Evolutionary conservation across 2,113 vertebrate species (phyloP), one percentile per base, ranked within the genome.

Genomic region (Pantherophis guttatus): DNA sequence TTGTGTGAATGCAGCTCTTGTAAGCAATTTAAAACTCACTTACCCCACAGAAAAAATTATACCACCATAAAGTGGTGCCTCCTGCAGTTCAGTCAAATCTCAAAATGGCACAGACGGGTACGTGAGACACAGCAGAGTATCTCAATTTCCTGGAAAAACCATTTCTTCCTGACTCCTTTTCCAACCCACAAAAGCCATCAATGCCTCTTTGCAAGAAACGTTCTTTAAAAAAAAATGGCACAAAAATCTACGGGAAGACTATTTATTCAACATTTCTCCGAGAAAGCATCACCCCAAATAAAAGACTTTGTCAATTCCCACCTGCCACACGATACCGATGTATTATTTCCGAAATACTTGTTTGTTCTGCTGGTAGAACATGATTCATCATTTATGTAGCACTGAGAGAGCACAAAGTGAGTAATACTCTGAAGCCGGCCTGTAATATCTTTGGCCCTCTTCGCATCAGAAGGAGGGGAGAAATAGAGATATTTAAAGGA

Each of bases 361-460:
- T 92, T 94, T 95, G 93, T 93, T 97, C 94, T 94, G 93, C 95
- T 92, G 95, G 96, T 91, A 94, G 94, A 94, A 94, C 90, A 48
- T 95, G 95, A 97, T 1, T 1, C 96, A 96, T 90, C 26, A 1
- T 92, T 97, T 96, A 93, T 91, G 91, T 44, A 90, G 92, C 91
- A 91, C 91, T 92, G 93, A 94, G 90, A 96, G 96, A 94, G 87
- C 55, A 91, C 53, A 91, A 90, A 93, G 92, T 95, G 95, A 96
- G 96, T 96, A 96, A 96, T 95, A 95, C 92, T 92, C 90, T 58
- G 33, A 5, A 33, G 13, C 50, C 58, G 94, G 88, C 88, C 93
- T 94, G 91, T 62, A 96, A 95, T 94, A 95, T 94, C 94, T 95
- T 94, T 92, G 88, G 94, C 95, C 21, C 12, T 24, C 44, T 75